Evolutionary conservation across 2,888 invertebrate genomes (phyloP), one percentile per base, ranked within the genome.

Genomic region (Catocala sponsa): DNA sequence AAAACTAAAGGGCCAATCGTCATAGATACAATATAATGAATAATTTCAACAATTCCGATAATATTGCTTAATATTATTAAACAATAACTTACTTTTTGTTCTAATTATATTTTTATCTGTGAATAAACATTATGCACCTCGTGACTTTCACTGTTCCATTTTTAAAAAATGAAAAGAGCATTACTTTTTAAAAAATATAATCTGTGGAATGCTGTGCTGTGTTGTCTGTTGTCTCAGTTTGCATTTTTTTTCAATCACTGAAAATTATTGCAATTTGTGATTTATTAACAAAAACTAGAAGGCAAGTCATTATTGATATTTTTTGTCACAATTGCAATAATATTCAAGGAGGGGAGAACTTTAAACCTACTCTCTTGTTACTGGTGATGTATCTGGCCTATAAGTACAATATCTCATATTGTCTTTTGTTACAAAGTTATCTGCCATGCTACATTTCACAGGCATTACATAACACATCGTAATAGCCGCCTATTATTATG

Each of bases 181-280:
- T 74, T 74, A 41, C 48, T 56, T 77, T 79, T 79, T 81, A 72
- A 79, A 83, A 86, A 84, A 86, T 85, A 85, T 88, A 83, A 83
- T 83, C 80, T 83, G 87, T 88, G 92, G 91, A 91, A 91, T 92
- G 91, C 86, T 85, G 87, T 84, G 82, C 82, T 78, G 73, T 78
- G 76, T 80, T 75, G 77, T 76, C 70, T 73, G 73, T 77, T 78
- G 56, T 75, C 55, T 69, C 61, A 66, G 57, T 66, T 70, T 66
- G 66, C 63, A 70, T 67, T 56, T 67, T 59, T 77, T 69, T 79
- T 58, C 72, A 63, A 64, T 73, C 70, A 68, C 72, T 53, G 74
- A 85, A 83, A 44, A 80, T 83, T 82, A 86, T 84, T 86, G 86
- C 84, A 79, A 65, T 72, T 80, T 84, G 84, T 80, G 86, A 70